Evolutionary conservation across 2,113 vertebrate genomes (phyloP).

Genomic region (Anguilla japonica): DNA sequence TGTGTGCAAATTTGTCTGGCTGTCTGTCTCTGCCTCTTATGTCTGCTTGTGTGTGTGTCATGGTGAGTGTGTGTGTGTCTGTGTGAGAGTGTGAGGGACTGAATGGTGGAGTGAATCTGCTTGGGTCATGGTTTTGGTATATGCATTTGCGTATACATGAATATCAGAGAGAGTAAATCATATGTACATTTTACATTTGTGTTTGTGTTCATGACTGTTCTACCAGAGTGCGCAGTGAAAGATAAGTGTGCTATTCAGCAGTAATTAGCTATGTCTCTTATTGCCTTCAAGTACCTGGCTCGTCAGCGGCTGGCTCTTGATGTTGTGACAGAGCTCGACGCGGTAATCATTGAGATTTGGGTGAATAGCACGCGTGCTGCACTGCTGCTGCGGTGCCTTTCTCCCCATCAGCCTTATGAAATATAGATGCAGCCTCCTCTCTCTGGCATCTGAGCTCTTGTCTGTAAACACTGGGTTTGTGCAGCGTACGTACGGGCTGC

Average conservation of each 20-base stretch:
- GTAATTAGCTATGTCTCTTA: background rate
- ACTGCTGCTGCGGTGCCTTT: background rate
- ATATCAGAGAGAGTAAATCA: too few species aligned
- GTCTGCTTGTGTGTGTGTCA: too few species aligned
- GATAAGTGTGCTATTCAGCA: background rate
- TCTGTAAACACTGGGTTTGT: background rate
- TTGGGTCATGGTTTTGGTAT: background rate
- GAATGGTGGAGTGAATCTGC: background rate
- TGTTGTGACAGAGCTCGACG: constrained; percentile 10
- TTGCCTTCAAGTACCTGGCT: background rate
- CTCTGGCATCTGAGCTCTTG: background rate
- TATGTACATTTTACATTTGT: background rate
- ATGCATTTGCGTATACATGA: too few species aligned
- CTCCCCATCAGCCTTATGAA: background rate
- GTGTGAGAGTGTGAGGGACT: background rate
- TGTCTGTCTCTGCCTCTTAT: background rate
- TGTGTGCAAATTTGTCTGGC: too few species aligned
- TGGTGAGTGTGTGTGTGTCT: background rate
- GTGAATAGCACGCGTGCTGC: background rate
- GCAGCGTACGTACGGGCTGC: background rate
- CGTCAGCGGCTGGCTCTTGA: background rate
- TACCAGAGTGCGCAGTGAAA: background rate
- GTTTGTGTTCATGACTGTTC: background rate
- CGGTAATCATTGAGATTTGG: background rate
- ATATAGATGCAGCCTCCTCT: constrained; percentile 9